Percentiles rank a stretch among this genome's conserved stretches.
Evolutionary conservation across 1,140 invertebrate genomes (phyloP).

Genomic region (Drosophila tropicalis): DNA sequence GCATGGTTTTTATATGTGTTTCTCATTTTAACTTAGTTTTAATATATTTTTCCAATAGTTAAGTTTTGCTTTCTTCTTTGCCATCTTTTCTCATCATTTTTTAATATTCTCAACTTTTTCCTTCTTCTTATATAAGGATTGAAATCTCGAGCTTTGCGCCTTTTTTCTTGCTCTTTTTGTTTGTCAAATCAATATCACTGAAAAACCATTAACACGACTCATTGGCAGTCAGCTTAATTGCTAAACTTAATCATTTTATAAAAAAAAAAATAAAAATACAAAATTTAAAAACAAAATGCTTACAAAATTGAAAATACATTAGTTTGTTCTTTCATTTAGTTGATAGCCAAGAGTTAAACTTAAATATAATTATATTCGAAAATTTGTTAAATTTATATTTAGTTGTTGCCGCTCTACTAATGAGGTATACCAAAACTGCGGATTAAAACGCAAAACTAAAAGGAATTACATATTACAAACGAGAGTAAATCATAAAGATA

Average conservation of each 20-base stretch:
- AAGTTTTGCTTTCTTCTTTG: constrained; percentile 61
- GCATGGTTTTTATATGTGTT: constrained; percentile 27
- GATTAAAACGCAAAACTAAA: constrained; percentile 58
- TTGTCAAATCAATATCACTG: constrained; percentile 38
- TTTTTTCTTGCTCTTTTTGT: not conserved
- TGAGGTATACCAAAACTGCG: constrained; percentile 72
- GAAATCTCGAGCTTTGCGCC: not conserved
- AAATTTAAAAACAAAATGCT: no score
- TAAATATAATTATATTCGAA: constrained; percentile 53
- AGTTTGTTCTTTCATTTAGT: constrained; percentile 44
- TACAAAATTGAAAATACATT: constrained; percentile 60
- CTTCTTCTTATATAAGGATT: not conserved
- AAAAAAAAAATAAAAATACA: constrained; percentile 62
- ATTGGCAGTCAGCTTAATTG: constrained; percentile 55
- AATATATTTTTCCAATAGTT: constrained; percentile 76
- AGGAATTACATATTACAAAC: constrained; percentile 44
- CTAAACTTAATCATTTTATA: constrained; percentile 55
- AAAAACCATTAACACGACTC: constrained; percentile 60
- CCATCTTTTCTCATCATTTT: constrained; percentile 44
- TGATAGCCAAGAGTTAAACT: constrained; percentile 38
- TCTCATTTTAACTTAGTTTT: constrained; percentile 72
- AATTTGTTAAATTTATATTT: constrained; percentile 41
- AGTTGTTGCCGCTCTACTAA: constrained; percentile 75
- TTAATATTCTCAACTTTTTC: constrained; percentile 36
- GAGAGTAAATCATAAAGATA: constrained; percentile 8